Percentiles rank a stretch among this genome's conserved stretches.
These are phyloP conservation scores for Thymelicus lineola DNA, from an alignment of 2,888 invertebrate genomes.

Conservation along the genomic window DNA sequence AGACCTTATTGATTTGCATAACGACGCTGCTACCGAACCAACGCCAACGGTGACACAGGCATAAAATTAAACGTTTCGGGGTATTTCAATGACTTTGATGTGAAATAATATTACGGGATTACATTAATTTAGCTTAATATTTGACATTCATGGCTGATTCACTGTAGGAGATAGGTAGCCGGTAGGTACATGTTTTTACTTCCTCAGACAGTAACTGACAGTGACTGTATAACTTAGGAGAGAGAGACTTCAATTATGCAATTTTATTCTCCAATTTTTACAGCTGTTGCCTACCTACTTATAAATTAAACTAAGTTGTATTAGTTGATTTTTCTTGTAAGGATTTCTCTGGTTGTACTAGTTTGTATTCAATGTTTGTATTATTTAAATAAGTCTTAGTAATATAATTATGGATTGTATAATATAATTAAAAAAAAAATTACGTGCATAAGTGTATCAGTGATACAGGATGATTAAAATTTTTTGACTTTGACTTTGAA, in stretches of 20 bases:
- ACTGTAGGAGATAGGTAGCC: not conserved
- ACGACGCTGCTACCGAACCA: slow-evolving; percentile 25
- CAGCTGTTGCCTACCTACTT: not conserved
- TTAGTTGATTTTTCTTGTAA: not conserved
- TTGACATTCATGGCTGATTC: not conserved
- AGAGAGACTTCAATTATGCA: not conserved
- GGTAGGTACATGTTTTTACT: not conserved
- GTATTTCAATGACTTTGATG: slow-evolving; percentile 22
- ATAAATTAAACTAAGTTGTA: no score
- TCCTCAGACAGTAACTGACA: no score
- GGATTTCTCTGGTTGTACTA: no score
- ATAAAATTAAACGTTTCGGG: slow-evolving; percentile 29
- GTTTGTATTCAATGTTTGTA: no score
- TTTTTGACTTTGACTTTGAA: no score
- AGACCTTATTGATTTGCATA: slow-evolving; percentile 49
- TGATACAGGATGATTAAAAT: no score
- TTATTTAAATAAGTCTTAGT: no score
- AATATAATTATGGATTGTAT: no score
- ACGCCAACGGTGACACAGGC: slow-evolving; percentile 17
- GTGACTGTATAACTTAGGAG: no score
- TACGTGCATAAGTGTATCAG: no score
- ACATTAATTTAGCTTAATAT: slow-evolving; percentile 12
- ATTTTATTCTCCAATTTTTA: not conserved
- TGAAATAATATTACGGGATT: slow-evolving; percentile 9
- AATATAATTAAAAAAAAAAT: no score